These are phyloP conservation scores for Speoplatyrhinus poulsoni DNA, from an alignment of 2,113 vertebrate species.

Conservation along the genomic window DNA sequence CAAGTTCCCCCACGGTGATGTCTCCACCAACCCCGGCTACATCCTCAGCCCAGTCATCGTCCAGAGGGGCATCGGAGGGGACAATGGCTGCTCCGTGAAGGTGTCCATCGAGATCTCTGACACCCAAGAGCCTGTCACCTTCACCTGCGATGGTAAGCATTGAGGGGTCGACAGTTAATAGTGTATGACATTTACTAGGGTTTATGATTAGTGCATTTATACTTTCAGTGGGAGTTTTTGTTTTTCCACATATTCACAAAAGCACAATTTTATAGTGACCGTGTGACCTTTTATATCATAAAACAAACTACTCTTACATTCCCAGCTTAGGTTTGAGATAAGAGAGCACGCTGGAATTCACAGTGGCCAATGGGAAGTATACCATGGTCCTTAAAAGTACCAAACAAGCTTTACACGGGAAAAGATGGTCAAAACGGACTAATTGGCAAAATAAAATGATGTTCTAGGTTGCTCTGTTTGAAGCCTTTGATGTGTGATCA, in stretches of 20 bases:
- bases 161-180: no score
- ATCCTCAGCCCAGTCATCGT: constrained; percentile 89
- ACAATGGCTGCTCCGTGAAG: constrained; percentile 90
- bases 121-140: constrained; percentile 93
- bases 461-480: neutral
- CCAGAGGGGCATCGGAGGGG: constrained; percentile 81
- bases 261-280: neutral
- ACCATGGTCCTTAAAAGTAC: constrained; percentile 43
- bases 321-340: constrained; percentile 45
- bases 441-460: no score
- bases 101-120: constrained; percentile 96
- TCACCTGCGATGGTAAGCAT: constrained; percentile 93
- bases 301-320: constrained; percentile 28
- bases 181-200: neutral
- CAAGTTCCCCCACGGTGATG: constrained; percentile 77
- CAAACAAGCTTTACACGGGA: constrained; percentile 41
- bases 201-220: no score
- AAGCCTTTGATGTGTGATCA: neutral
- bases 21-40: constrained; percentile 87
- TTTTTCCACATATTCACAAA: no score
- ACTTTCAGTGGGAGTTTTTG: no score
- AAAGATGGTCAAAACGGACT: no score
- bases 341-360: constrained; percentile 37
- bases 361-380: constrained; percentile 57
- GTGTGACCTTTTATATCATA: no score